Conservation (phyloP, 1,140 invertebrate species). For the Tenebrio molitor region DNA sequence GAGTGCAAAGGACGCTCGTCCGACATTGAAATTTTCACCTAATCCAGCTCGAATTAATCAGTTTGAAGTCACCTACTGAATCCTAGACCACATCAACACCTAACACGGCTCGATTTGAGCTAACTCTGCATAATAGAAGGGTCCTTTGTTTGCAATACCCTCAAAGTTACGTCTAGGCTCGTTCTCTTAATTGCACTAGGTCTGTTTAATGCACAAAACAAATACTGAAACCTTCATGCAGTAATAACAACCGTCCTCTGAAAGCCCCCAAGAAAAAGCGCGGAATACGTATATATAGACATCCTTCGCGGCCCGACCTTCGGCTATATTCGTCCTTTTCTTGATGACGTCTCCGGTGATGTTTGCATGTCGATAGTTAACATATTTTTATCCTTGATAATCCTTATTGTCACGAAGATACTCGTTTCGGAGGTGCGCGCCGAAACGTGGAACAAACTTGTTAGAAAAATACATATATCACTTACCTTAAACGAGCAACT, state of each 20-base stretch:
- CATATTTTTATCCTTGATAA: slow-evolving; percentile 19
- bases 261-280: slow-evolving; percentile 10
- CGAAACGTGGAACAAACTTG: neutral
- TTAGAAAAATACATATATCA: slow-evolving; percentile 7
- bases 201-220: slow-evolving; percentile 35
- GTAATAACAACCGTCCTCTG: neutral
- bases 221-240: slow-evolving; percentile 2
- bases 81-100: slow-evolving; percentile 12
- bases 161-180: slow-evolving; percentile 36
- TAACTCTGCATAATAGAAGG: slow-evolving; percentile 22
- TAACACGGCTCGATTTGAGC: slow-evolving; percentile 26
- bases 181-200: slow-evolving; percentile 19
- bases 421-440: neutral
- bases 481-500: neutral
- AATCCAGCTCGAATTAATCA: neutral
- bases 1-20: neutral
- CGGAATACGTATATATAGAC: neutral
- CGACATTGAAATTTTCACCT: neutral
- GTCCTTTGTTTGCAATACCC: slow-evolving; percentile 35
- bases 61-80: neutral
- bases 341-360: neutral
- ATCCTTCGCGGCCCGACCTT: slow-evolving; percentile 6
- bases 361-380: slow-evolving; percentile 36
- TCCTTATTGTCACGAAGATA: slow-evolving; percentile 2
- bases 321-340: slow-evolving; percentile 19